Evolutionary conservation across 2,797 vertebrate genomes (phyloP), one percentile per base, ranked within the genome.

Genomic region (Ptychobarbus kaznakovi): DNA sequence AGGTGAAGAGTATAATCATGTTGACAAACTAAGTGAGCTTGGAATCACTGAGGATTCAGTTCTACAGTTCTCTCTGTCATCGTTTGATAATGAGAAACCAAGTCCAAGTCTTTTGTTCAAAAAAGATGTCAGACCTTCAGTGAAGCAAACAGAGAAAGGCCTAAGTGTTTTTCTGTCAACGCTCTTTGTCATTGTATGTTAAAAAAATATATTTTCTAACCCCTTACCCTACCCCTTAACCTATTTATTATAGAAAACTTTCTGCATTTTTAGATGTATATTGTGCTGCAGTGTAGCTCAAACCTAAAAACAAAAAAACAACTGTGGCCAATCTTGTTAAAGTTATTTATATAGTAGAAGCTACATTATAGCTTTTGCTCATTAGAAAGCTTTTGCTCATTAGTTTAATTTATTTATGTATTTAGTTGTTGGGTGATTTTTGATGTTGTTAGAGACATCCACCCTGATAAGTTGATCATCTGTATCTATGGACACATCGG

Each of bases 161-260:
- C 51, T 76, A 18, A 76, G 74, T 12, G 74, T 56, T 58, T 76
- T 76, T 76, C 51, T 76, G 10, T 76, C 74, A 76, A 56, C 51
- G 32, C 28, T 76, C 0, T 56, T 58, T 76, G 2, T 32, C 32
- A 15, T 76, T 58, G 74, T 76, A 76, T 35, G 74, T 75, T 3
- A 66, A 32, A 32, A 32, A 63, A 32, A 65, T 28, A 51, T 46
- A 46, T 46, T 46, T 13, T 46, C 12, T 46, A 13, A 13, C 44
- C 44, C 44, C 44, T 46, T 4, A 46, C 44, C 12, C 44, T 44
- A 44, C 40, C 40, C 8, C 42, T 44, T 3, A 44, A 44, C 44
- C 44, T 46, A 46, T 12, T 12, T 3, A 46, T 12, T 46, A 46
- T 12, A 46, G 44, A 46, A 46, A 4, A 16, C 49, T 46, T 46